phyloP scores from a whole-genome alignment of 2,113 vertebrate genomes.

The Zosterops pallidus region DNA sequence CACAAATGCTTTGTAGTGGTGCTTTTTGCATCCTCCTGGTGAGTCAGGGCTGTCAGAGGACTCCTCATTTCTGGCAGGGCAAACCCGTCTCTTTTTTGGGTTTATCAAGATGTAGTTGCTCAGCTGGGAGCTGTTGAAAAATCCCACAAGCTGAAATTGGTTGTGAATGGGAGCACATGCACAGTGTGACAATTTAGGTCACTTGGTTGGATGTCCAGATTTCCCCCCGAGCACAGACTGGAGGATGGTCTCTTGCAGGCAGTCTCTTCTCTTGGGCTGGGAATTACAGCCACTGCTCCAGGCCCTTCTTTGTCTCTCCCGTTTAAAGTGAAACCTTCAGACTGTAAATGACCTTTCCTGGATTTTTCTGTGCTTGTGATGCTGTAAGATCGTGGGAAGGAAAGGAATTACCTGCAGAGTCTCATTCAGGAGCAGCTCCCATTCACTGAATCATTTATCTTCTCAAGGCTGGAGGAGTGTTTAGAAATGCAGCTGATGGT shows the following conservation, averaged over 20 bases:
- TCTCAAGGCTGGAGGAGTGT: neutral
- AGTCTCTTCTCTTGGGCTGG: neutral
- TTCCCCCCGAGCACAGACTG: neutral
- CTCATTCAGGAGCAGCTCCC: neutral
- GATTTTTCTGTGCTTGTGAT: neutral
- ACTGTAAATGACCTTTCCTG: neutral
- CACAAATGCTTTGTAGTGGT: neutral
- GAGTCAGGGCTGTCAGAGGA: slow-evolving; percentile 16
- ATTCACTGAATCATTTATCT: neutral
- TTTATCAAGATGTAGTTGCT: slow-evolving; percentile 38
- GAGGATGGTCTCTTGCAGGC: neutral
- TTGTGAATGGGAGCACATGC: neutral
- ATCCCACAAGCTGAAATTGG: neutral
- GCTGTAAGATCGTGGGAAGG: neutral
- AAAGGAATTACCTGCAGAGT: slow-evolving; percentile 11
- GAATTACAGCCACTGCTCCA: neutral
- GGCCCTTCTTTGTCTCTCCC: neutral
- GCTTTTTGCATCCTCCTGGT: neutral
- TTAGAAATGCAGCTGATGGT: neutral
- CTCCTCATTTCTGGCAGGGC: neutral
- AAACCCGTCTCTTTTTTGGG: neutral
- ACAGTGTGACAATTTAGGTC: neutral
- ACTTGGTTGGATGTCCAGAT: slow-evolving; percentile 19
- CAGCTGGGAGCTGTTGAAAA: slow-evolving; percentile 51
- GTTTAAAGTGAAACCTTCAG: neutral